Evolutionary conservation across 2,888 invertebrate species (phyloP).

Genomic region (Pomacea canaliculata): DNA sequence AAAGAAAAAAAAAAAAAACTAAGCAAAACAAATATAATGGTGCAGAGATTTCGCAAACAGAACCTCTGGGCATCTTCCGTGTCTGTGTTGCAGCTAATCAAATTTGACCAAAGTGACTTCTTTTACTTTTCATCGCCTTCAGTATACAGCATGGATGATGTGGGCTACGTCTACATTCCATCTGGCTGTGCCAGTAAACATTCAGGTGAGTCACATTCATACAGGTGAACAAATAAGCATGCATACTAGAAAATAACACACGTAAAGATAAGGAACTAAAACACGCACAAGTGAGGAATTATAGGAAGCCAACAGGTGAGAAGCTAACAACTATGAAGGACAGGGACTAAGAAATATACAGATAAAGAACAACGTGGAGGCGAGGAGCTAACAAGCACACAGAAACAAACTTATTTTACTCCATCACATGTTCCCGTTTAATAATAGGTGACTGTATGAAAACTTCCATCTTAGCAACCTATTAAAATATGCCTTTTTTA

Average conservation of each 20-base stretch:
- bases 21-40: too few species aligned
- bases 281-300: not conserved
- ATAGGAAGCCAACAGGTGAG: not conserved
- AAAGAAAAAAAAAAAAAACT: too few species aligned
- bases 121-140: constrained; percentile 28
- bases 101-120: constrained; percentile 46
- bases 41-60: too few species aligned
- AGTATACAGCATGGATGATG: constrained; percentile 35
- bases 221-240: too few species aligned
- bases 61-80: too few species aligned
- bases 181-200: constrained; percentile 32
- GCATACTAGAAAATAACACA: not conserved
- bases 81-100: constrained; percentile 20
- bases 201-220: not conserved
- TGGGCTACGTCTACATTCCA: constrained; percentile 46
- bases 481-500: not conserved
- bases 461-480: not conserved
- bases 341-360: too few species aligned
- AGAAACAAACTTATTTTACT: not conserved
- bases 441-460: not conserved
- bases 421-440: not conserved
- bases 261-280: too few species aligned
- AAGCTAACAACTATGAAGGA: too few species aligned
- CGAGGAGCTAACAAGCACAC: not conserved
- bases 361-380: too few species aligned